Evolutionary conservation across 1,140 invertebrate species (phyloP), one percentile per base, ranked within the genome.

Genomic region (Neodiprion virginianus): DNA sequence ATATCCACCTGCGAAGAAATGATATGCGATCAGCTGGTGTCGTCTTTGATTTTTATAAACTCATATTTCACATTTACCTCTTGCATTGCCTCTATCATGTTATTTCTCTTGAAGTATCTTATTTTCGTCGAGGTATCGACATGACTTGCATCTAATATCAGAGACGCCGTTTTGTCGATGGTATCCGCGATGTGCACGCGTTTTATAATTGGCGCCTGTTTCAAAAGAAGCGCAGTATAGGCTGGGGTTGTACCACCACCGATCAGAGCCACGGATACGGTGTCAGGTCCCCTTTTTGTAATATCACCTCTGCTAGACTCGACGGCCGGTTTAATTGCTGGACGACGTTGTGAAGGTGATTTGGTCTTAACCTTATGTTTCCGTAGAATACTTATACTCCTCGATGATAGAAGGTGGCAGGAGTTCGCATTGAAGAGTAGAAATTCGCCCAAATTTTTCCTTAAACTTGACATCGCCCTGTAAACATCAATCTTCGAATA

Each of bases 161-260:
- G 74, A 48, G 72, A 47, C 1, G 82, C 72, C 11, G 68, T 77
- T 53, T 53, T 53, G 70, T 80, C 73, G 17, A 74, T 77, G 8
- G 80, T 81, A 53, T 88, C 86, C 12, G 85, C 79, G 8, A 88
- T 65, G 69, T 82, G 76, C 67, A 87, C 79, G 1, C 53, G 71
- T 67, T 84, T 83, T 72, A 87, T 83, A 1, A 80, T 47, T 53
- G 76, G 80, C 72, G 80, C 85, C 77, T 88, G 85, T 74, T 87
- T 88, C 9, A 88, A 73, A 68, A 88, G 77, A 61, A 84, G 21
- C 10, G 80, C 75, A 14, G 83, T 76, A 69, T 82, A 86, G 61
- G 82, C 75, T 8, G 81, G 72, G 1, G 79, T 71, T 12, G 71
- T 77, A 67, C 83, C 82, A 50, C 84, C 84, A 8, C 86, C 86